These are phyloP conservation scores for Scaptomyza hsui DNA, from an alignment of 1,140 invertebrate species.

Conservation along the genomic window DNA sequence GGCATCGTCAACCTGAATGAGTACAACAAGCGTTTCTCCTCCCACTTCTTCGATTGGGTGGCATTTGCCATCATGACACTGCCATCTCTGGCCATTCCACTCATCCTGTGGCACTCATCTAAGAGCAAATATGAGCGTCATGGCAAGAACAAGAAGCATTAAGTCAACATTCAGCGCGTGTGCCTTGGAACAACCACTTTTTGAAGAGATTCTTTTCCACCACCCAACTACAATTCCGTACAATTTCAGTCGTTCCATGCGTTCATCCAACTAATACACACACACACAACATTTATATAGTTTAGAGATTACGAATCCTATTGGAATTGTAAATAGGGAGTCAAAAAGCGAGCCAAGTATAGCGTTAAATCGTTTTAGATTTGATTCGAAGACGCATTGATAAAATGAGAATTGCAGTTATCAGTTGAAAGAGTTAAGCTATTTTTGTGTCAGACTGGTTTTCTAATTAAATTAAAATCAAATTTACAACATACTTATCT, in stretches of 20 bases:
- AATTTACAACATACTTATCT: constrained; percentile 28
- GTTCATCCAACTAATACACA: constrained; percentile 46
- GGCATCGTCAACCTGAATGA: constrained; percentile 97
- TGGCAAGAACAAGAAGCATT: constrained; percentile 87
- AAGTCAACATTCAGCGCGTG: constrained; percentile 34
- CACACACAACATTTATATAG: constrained; percentile 39
- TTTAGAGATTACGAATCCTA: constrained; percentile 35
- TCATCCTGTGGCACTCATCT: constrained; percentile 96
- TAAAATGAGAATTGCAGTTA: constrained; percentile 51
- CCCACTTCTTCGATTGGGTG: constrained; percentile 98
- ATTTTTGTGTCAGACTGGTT: constrained; percentile 56
- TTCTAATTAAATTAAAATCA: constrained; percentile 73
- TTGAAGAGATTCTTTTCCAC: constrained; percentile 59
- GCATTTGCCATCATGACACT: constrained; percentile 98
- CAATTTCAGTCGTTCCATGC: constrained; percentile 53
- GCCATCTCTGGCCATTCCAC: constrained; percentile 96
- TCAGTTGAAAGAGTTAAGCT: constrained; percentile 55
- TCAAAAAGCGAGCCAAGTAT: constrained; percentile 40
- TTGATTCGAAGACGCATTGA: constrained; percentile 70
- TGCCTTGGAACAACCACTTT: constrained; percentile 37
- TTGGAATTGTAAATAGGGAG: constrained; percentile 52
- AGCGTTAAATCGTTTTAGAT: constrained; percentile 81
- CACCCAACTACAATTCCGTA: constrained; percentile 59
- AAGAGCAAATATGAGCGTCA: constrained; percentile 97
- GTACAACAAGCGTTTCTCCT: constrained; percentile 99